Percentiles rank a stretch among this genome's conserved stretches.
Conservation (phyloP, 2,113 vertebrate species). For the Pangasianodon gigas region DNA sequence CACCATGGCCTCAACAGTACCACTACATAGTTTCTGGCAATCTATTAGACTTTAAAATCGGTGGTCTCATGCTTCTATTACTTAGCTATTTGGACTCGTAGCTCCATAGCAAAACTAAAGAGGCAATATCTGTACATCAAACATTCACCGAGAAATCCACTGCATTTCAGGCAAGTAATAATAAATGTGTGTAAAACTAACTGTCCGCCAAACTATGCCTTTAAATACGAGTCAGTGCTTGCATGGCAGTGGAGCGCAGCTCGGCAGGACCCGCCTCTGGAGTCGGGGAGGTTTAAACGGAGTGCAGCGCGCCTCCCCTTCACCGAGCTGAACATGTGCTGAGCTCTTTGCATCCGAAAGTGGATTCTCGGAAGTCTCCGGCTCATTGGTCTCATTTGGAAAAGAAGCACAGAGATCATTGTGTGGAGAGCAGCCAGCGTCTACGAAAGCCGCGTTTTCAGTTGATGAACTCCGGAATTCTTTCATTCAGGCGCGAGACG, state of each 20-base stretch:
- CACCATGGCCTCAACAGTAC: no score
- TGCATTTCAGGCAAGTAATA: not conserved
- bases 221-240: not conserved
- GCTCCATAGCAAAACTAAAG: no score
- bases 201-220: not conserved
- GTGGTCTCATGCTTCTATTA: no score
- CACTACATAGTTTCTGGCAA: no score
- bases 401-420: not conserved
- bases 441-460: not conserved
- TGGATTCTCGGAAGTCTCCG: not conserved
- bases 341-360: constrained; percentile 51
- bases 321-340: constrained; percentile 63
- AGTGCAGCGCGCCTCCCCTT: constrained; percentile 70
- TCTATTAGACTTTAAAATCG: no score
- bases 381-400: constrained; percentile 52
- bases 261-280: constrained; percentile 80
- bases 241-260: constrained; percentile 12
- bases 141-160: not conserved
- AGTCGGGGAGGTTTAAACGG: constrained; percentile 61
- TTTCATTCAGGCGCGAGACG: not conserved
- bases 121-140: not conserved
- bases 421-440: not conserved
- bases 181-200: not conserved
- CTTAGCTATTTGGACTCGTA: not conserved
- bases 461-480: not conserved